phyloP scores from a whole-genome alignment of 2,113 vertebrate species.

The Fulmarus glacialis region DNA sequence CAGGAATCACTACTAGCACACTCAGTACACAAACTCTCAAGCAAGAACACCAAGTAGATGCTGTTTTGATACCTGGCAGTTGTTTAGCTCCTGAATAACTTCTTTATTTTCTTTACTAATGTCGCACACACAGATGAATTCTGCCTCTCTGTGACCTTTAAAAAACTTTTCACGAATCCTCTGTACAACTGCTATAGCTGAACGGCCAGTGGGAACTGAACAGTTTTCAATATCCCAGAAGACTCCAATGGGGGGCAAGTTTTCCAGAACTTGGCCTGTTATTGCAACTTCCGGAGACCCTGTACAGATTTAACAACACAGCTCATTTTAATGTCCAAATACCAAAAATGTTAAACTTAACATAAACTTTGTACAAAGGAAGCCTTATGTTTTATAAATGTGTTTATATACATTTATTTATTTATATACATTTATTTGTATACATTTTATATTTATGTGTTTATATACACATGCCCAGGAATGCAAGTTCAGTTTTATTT shows the following conservation, averaged over 20 bases:
- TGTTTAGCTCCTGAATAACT: constrained; percentile 98
- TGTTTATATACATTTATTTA: too few relatives aligned
- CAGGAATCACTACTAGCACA: neutral
- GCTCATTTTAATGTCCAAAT: neutral
- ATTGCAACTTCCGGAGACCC: constrained; percentile 84
- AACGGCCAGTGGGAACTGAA: constrained; percentile 92
- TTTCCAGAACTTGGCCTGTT: constrained; percentile 83
- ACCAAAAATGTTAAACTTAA: accelerated
- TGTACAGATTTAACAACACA: constrained; percentile 58
- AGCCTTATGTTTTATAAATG: neutral
- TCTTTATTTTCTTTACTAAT: constrained; percentile 98
- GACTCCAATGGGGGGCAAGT: constrained; percentile 93
- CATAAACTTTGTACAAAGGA: neutral
- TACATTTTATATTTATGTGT: too few relatives aligned
- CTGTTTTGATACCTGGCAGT: constrained; percentile 88
- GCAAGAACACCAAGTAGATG: neutral
- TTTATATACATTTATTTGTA: too few relatives aligned
- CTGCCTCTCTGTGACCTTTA: constrained; percentile 94
- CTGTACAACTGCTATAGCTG: constrained; percentile 90
- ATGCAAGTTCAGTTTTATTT: neutral
- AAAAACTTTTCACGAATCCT: constrained; percentile 93
- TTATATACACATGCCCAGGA: neutral
- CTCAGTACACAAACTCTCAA: neutral
- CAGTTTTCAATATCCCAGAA: constrained; percentile 99
- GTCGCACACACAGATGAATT: constrained; percentile 98